Evolutionary conservation across 2,888 invertebrate species (phyloP).

Genomic region (Zootermopsis nevadensis): DNA sequence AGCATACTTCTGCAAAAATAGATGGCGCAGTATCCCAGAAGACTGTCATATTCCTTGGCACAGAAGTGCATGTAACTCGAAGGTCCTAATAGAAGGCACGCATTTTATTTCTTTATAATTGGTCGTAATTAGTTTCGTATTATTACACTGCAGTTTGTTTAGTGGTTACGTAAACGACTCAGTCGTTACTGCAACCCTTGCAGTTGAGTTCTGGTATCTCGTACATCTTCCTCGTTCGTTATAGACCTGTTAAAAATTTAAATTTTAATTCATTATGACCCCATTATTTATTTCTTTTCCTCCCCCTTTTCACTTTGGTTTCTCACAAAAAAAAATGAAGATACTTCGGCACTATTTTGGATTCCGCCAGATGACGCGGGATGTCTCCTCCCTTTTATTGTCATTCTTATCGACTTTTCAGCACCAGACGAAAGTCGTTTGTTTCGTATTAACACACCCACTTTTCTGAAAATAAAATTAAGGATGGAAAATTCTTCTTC

Average conservation of each 20-base stretch:
- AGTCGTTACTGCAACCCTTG: no score
- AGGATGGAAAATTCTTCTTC: neutral
- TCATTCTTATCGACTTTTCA: conserved; percentile 48
- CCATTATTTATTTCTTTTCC: conserved; percentile 36
- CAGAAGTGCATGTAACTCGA: no score
- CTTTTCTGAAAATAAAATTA: conserved; percentile 30
- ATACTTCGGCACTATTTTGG: conserved; percentile 20
- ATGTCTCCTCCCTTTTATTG: conserved; percentile 49
- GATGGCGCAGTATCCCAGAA: no score
- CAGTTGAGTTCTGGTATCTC: no score
- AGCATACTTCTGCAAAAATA: no score
- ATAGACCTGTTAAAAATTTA: conserved; percentile 37
- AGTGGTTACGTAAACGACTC: no score
- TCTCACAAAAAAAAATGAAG: conserved; percentile 32
- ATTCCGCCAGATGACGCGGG: conserved; percentile 42
- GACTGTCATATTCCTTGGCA: no score
- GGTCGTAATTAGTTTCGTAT: no score
- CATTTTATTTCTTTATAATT: no score
- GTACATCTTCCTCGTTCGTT: no score
- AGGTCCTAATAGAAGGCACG: no score
- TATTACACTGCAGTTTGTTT: no score
- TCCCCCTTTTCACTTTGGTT: conserved; percentile 27
- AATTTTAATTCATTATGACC: conserved; percentile 43
- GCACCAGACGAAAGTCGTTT: conserved; percentile 47
- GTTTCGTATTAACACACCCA: conserved; percentile 30